Conservation (phyloP, 92 coral and sea anemone species). For the Virgularia gustaviana region DNA sequence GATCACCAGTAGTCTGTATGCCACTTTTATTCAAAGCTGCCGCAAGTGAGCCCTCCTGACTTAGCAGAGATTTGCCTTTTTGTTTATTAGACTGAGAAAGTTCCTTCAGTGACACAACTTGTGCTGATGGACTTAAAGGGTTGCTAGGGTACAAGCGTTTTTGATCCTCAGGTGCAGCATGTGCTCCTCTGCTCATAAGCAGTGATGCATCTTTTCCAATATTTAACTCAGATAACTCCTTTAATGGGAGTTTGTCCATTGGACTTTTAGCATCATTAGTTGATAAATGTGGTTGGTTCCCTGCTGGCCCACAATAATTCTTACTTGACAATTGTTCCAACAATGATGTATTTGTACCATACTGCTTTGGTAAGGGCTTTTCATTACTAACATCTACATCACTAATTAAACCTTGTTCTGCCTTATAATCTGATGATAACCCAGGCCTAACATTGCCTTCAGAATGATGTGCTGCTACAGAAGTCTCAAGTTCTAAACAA, state of each 20-base stretch:
- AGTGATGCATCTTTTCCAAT: neutral
- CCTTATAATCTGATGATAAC: neutral
- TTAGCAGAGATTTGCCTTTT: neutral
- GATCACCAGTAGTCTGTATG: neutral
- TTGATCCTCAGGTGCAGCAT: neutral
- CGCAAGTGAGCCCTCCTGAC: neutral
- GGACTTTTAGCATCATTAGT: too few species aligned
- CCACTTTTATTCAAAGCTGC: neutral
- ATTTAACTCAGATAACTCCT: too few species aligned
- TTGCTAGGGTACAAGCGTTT: neutral
- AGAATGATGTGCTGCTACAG: neutral
- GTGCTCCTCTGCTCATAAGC: neutral
- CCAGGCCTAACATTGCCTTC: neutral
- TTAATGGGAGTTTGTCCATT: too few species aligned
- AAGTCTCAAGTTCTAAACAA: conserved; percentile 4
- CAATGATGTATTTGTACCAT: too few species aligned
- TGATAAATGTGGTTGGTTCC: too few species aligned
- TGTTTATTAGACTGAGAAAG: neutral
- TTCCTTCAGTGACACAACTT: neutral
- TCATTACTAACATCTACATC: too few species aligned
- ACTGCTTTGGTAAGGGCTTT: too few species aligned
- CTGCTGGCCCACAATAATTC: too few species aligned
- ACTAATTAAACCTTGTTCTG: neutral
- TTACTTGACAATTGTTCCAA: too few species aligned
- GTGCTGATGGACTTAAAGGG: neutral